Conservation (phyloP, 2,888 invertebrate species). For the Mythimna albipuncta region DNA sequence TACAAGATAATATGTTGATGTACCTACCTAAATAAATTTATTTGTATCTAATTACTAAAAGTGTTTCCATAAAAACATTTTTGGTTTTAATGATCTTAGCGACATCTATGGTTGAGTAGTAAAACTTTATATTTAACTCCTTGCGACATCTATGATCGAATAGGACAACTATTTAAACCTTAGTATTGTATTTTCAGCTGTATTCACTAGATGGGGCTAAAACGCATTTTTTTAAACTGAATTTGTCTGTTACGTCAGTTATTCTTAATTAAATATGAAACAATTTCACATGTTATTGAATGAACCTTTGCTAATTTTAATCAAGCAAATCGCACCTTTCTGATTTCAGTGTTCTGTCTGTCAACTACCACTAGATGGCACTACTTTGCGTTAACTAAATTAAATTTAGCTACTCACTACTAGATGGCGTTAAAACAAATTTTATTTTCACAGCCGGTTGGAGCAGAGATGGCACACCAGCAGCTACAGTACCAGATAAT, state of each 20-base stretch:
- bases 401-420: slow-evolving; percentile 23
- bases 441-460: slow-evolving; percentile 76
- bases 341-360: rapidly evolving
- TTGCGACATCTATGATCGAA: slow-evolving; percentile 23
- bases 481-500: slow-evolving; percentile 59
- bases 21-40: too few relatives aligned
- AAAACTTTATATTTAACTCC: rapidly evolving
- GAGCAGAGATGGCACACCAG: slow-evolving; percentile 77
- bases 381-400: background rate
- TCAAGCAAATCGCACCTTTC: background rate
- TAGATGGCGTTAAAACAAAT: slow-evolving; percentile 66
- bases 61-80: background rate
- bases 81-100: background rate
- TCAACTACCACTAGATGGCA: slow-evolving; percentile 17
- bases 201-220: slow-evolving; percentile 24
- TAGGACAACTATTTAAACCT: slow-evolving; percentile 11
- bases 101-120: slow-evolving; percentile 26
- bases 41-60: too few relatives aligned
- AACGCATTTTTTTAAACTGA: background rate
- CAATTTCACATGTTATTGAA: background rate
- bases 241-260: background rate
- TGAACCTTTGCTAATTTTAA: background rate
- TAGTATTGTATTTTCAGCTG: rapidly evolving
- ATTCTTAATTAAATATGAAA: background rate
- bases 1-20: too few relatives aligned